Conservation (phyloP, 2,888 invertebrate species). For the Pandemis corylana region DNA sequence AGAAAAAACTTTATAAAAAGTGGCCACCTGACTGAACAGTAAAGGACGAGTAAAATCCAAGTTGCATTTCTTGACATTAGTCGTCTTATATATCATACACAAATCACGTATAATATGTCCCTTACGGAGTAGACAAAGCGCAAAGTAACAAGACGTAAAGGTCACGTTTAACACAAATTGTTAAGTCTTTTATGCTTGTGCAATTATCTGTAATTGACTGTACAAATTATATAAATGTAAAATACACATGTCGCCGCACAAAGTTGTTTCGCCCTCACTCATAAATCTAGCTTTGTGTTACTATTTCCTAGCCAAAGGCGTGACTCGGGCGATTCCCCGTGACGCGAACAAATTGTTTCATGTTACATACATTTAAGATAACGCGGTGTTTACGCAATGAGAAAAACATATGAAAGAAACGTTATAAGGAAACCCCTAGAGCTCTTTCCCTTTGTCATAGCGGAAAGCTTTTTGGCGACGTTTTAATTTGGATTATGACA, state of each 20-base stretch:
- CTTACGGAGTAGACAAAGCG: too few relatives aligned
- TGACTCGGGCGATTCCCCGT: slow-evolving; percentile 12
- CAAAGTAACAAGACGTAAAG: too few relatives aligned
- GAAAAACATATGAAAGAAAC: slow-evolving; percentile 3
- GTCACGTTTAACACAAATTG: too few relatives aligned
- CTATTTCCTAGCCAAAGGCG: slow-evolving; percentile 1
- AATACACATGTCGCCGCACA: neutral
- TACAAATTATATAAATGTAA: neutral
- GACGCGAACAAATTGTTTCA: slow-evolving; percentile 7
- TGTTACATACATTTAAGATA: slow-evolving; percentile 6
- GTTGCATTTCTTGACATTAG: too few relatives aligned
- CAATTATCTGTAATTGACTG: too few relatives aligned
- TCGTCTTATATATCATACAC: too few relatives aligned
- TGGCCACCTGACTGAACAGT: too few relatives aligned
- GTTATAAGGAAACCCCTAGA: neutral
- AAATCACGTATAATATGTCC: too few relatives aligned
- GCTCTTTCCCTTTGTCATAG: neutral
- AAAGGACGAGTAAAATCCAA: too few relatives aligned
- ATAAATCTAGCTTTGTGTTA: slow-evolving; percentile 36
- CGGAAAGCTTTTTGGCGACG: slow-evolving; percentile 12
- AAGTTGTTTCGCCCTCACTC: neutral
- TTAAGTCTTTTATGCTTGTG: too few relatives aligned
- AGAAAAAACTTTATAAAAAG: too few relatives aligned
- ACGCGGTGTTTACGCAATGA: slow-evolving; percentile 8
- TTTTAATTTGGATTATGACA: neutral